Base-by-base conservation (phyloP, 1,140 invertebrate genomes). In the Metopolophium dirhodum region DNA sequence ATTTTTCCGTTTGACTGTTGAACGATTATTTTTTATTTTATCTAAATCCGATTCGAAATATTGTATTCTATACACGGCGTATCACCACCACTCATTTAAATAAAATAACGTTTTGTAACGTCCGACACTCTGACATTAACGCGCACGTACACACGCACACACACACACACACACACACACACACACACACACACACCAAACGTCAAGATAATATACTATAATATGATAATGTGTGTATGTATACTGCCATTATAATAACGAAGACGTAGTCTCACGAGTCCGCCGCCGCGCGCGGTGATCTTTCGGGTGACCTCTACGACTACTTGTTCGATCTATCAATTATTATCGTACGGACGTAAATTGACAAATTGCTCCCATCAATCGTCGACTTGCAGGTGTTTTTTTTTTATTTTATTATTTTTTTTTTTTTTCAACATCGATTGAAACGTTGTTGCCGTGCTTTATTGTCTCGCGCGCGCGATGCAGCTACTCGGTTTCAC, bases 321-420 rank as follows among this genome's bases (percentile, higher is more conserved):
- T 90, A 61, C 88, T 41, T 41, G 88, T 90, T 61, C 88, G 88
- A 90, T 90, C 88, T 41, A 61, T 90, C 88, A 90, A 54, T 90
- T 49, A 77, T 54, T 54, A 54, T 61, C 11, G 9, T 61, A 57
- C 88, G 51, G 18, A 61, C 88, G 88, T 61, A 41, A 90, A 61
- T 61, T 90, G 88, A 90, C 88, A 41, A 90, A 90, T 54, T 37
- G 87, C 49, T 61, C 57, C 88, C 51, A 90, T 90, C 88, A 61
- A 90, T 90, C 88, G 88, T 90, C 88, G 88, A 90, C 88, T 61
- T 22, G 88, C 88, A 35, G 88, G 88, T 61, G 88, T 90, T 57
- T 90, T 37, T 41, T 89, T 37, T 41, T 89, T 61, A 61, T n/a
- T n/a, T n/a, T n/a, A n/a, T 37, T 37, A 1, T 37, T 37, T 41